Evolutionary conservation across 2,797 vertebrate species (phyloP).

Genomic region (Mionectes olivaceus): DNA sequence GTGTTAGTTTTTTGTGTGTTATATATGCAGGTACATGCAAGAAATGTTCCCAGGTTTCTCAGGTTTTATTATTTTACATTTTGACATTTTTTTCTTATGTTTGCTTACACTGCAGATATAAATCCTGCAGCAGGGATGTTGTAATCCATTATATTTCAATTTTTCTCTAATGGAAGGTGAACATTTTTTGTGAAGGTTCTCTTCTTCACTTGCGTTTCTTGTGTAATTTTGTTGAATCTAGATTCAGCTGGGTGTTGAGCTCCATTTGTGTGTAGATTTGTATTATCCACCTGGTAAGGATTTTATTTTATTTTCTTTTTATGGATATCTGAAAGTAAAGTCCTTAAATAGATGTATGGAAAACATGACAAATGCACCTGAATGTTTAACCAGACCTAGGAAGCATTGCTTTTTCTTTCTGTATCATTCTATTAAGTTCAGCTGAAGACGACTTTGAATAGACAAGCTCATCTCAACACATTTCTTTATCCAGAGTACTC

Average conservation of each 20-base stretch:
- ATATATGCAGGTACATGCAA: not conserved
- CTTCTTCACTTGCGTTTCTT: not conserved
- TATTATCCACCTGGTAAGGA: fast-evolving
- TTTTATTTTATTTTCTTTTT: not conserved
- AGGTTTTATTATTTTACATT: not conserved
- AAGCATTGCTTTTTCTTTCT: not conserved
- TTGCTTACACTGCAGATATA: not conserved
- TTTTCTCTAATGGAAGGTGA: not conserved
- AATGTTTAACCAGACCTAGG: not conserved
- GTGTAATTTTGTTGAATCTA: not conserved
- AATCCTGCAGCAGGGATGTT: not conserved
- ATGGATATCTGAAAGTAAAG: not conserved
- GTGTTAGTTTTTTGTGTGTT: not conserved
- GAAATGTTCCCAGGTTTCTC: not conserved
- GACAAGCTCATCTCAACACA: not conserved
- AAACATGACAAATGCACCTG: not conserved
- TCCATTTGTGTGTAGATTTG: not conserved
- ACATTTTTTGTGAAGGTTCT: not conserved
- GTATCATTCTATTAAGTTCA: not conserved
- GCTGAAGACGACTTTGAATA: not conserved
- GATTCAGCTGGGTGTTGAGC: not conserved
- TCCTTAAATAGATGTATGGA: not conserved
- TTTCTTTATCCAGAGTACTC: not conserved
- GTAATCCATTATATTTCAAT: not conserved
- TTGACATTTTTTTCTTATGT: not conserved